Evolutionary conservation across 2,888 invertebrate genomes (phyloP).

Genomic region (Syrphus vitripennis): DNA sequence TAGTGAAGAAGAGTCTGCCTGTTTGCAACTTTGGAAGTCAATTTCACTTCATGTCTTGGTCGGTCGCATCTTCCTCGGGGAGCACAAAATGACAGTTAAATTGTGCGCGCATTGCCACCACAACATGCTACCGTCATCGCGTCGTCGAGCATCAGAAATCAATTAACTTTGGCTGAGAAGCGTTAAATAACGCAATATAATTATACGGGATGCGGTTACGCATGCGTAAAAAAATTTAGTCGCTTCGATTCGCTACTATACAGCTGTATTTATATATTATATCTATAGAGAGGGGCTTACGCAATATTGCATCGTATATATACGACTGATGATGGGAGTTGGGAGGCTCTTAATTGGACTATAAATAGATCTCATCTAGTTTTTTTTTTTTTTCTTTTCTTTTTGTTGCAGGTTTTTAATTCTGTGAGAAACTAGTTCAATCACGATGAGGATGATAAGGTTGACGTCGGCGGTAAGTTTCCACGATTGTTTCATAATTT

Average conservation of each 20-base stretch:
- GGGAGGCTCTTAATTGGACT: slow-evolving; percentile 56
- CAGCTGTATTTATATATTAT: background rate
- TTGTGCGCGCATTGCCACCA: slow-evolving; percentile 43
- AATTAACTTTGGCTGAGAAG: slow-evolving; percentile 63
- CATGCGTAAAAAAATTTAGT: slow-evolving; percentile 57
- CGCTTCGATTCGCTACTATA: background rate
- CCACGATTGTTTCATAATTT: slow-evolving; percentile 31
- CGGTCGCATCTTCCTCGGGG: slow-evolving; percentile 57
- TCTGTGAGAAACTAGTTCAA: slow-evolving; percentile 67
- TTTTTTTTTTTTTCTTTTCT: slow-evolving; percentile 65
- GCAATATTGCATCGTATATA: slow-evolving; percentile 29
- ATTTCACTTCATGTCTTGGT: slow-evolving; percentile 56
- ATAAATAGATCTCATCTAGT: slow-evolving; percentile 61
- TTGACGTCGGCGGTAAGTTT: slow-evolving; percentile 77
- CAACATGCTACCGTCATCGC: background rate
- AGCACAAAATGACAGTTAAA: slow-evolving; percentile 5
- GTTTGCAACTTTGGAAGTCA: slow-evolving; percentile 32
- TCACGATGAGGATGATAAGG: slow-evolving; percentile 74
- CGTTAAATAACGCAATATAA: slow-evolving; percentile 61
- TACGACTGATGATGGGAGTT: slow-evolving; percentile 32
- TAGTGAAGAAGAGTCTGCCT: slow-evolving; percentile 21
- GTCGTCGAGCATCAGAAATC: slow-evolving; percentile 52
- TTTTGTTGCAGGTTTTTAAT: slow-evolving; percentile 61
- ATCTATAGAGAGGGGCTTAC: slow-evolving; percentile 14
- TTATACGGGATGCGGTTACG: slow-evolving; percentile 60